A percentile compares a stretch with the other conserved stretches of the same genome.
phyloP scores from a whole-genome alignment of 2,888 invertebrate genomes.

The Rutpela maculata region DNA sequence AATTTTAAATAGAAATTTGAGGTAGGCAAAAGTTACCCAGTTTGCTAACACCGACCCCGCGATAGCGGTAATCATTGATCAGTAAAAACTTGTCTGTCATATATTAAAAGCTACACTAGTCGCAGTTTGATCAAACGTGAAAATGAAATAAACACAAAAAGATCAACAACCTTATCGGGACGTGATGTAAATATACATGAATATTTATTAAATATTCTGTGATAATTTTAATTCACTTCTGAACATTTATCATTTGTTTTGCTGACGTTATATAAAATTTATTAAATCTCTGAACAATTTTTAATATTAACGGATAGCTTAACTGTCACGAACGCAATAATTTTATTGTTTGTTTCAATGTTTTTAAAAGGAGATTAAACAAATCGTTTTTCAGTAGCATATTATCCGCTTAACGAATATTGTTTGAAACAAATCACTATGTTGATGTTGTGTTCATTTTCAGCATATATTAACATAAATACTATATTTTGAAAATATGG shows the following conservation, averaged over 20 bases:
- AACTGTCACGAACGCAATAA: neutral
- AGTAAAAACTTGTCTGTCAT: neutral
- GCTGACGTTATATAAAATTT: neutral
- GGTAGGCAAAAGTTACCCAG: no score
- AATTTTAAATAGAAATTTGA: no score
- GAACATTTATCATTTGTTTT: neutral
- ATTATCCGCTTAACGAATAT: no score
- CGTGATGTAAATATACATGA: neutral
- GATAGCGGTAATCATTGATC: neutral
- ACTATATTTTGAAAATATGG: no score
- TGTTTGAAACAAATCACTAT: no score
- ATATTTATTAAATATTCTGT: slow-evolving; percentile 7
- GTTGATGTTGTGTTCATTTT: no score
- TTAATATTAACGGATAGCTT: neutral
- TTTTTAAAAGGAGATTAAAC: no score
- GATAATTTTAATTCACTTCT: slow-evolving; percentile 4
- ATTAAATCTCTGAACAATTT: neutral
- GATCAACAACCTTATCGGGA: neutral
- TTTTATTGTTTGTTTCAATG: neutral
- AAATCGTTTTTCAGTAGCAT: no score
- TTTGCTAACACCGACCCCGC: no score
- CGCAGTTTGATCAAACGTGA: neutral
- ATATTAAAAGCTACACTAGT: neutral
- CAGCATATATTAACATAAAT: no score
- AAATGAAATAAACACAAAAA: neutral